Evolutionary conservation across 2,113 vertebrate genomes (phyloP).

Genomic region (Macquaria ambigua): DNA sequence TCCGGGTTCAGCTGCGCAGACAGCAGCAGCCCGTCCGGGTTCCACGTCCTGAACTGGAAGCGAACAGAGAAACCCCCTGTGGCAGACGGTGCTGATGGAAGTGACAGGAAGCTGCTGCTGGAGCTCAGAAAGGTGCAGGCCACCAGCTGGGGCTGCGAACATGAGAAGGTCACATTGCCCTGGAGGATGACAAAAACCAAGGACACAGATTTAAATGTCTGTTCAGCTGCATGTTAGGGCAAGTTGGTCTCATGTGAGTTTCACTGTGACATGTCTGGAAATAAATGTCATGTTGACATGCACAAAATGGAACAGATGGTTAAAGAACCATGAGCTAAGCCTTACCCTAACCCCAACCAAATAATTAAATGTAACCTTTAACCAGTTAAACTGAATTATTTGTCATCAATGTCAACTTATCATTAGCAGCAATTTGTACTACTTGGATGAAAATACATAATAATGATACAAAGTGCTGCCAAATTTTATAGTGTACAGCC

Average conservation of each 20-base stretch:
- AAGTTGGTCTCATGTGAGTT: slow-evolving; percentile 8
- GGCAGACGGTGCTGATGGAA: slow-evolving; percentile 87
- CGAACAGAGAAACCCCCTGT: slow-evolving; percentile 85
- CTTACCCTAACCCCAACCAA: not conserved
- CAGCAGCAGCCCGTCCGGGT: slow-evolving; percentile 91
- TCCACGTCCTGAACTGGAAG: slow-evolving; percentile 98
- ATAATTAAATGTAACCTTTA: slow-evolving; percentile 27
- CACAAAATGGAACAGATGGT: slow-evolving; percentile 40
- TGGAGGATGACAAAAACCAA: slow-evolving; percentile 68
- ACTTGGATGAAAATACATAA: not conserved
- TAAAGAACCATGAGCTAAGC: slow-evolving; percentile 18
- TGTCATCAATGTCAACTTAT: slow-evolving; percentile 6
- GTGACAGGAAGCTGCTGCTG: slow-evolving; percentile 90
- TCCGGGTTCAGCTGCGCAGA: slow-evolving; percentile 86
- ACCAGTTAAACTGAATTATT: slow-evolving; percentile 4
- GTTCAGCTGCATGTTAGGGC: slow-evolving; percentile 1
- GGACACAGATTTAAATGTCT: slow-evolving; percentile 46
- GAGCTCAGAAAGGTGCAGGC: slow-evolving; percentile 92
- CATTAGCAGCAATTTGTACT: slow-evolving; percentile 2
- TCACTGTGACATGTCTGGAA: slow-evolving; percentile 32
- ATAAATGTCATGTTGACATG: slow-evolving; percentile 36
- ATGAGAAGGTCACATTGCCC: slow-evolving; percentile 98
- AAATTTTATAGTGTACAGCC: not conserved
- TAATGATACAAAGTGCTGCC: not conserved
- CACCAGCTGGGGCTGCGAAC: slow-evolving; percentile 91